Percentiles rank a stretch among this genome's conserved stretches.
phyloP scores from a whole-genome alignment of 2,888 invertebrate genomes.

The Acleris literana region DNA sequence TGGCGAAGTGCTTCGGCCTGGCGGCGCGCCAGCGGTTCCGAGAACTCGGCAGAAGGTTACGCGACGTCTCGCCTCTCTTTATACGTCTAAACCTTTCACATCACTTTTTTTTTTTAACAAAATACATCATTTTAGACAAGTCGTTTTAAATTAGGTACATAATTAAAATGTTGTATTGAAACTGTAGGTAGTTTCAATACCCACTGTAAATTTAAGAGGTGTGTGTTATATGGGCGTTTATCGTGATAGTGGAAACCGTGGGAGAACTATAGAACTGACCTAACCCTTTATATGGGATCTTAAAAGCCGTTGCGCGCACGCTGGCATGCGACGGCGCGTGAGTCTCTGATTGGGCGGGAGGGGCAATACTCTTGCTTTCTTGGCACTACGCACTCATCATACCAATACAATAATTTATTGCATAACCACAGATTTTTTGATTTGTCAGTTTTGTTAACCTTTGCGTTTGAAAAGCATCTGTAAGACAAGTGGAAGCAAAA shows the following conservation, averaged over 20 bases:
- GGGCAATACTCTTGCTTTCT: slow-evolving; percentile 55
- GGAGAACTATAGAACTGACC: slow-evolving; percentile 21
- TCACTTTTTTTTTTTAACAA: slow-evolving; percentile 59
- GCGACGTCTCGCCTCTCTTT: slow-evolving; percentile 79
- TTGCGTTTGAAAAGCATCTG: slow-evolving; percentile 2
- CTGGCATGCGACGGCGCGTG: slow-evolving; percentile 42
- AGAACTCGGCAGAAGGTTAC: slow-evolving; percentile 81
- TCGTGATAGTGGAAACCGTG: slow-evolving; percentile 20
- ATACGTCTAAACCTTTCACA: slow-evolving; percentile 78
- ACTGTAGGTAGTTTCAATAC: too few relatives aligned
- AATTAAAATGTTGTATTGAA: neutral
- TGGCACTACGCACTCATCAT: slow-evolving; percentile 46
- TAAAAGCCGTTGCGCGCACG: slow-evolving; percentile 19
- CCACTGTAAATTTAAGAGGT: slow-evolving; percentile 12
- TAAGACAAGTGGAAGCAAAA: slow-evolving; percentile 11
- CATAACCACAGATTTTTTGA: slow-evolving; percentile 15
- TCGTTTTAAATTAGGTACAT: slow-evolving; percentile 4
- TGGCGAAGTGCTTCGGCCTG: slow-evolving; percentile 64
- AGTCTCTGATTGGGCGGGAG: slow-evolving; percentile 50
- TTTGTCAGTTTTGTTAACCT: slow-evolving; percentile 1
- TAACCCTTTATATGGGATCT: slow-evolving; percentile 27
- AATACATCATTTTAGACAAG: neutral
- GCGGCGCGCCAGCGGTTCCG: slow-evolving; percentile 75
- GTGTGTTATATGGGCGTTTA: slow-evolving; percentile 10
- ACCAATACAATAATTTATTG: slow-evolving; percentile 16